Evolutionary conservation across 2,888 invertebrate genomes (phyloP).

Genomic region (Falcaria lacertinaria): DNA sequence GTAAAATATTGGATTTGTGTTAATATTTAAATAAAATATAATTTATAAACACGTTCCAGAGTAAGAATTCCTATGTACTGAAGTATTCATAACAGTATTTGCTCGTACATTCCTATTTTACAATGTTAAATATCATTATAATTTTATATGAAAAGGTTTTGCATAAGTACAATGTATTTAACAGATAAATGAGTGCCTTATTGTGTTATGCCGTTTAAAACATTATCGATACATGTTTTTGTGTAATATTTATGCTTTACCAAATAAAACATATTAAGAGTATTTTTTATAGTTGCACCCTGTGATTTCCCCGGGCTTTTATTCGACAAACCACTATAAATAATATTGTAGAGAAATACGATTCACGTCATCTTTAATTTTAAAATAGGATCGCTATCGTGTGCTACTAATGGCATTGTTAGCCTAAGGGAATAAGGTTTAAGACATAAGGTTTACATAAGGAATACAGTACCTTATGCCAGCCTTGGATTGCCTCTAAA

Average conservation of each 20-base stretch:
- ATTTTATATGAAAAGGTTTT: slow-evolving; percentile 27
- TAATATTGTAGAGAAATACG: too few species aligned
- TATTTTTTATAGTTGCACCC: slow-evolving; percentile 13
- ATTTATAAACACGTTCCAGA: slow-evolving; percentile 45
- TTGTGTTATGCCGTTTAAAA: slow-evolving; percentile 23
- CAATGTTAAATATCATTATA: slow-evolving; percentile 14
- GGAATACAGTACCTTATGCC: too few species aligned
- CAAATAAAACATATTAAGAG: slow-evolving; percentile 35
- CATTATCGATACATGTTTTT: slow-evolving; percentile 34
- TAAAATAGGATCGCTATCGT: too few species aligned
- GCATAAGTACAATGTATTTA: slow-evolving; percentile 41
- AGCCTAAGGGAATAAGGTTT: too few species aligned
- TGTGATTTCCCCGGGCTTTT: too few species aligned
- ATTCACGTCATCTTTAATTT: too few species aligned
- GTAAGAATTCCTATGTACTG: slow-evolving; percentile 18
- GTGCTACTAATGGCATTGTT: too few species aligned
- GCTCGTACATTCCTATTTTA: slow-evolving; percentile 29
- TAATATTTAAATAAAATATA: slow-evolving; percentile 22
- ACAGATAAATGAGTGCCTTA: slow-evolving; percentile 50
- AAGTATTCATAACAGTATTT: slow-evolving; percentile 29
- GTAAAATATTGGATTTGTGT: slow-evolving; percentile 17
- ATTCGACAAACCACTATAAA: too few species aligned
- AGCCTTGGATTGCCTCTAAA: too few species aligned
- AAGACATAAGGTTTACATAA: too few species aligned
- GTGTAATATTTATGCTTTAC: slow-evolving; percentile 43